Evolutionary conservation across 2,113 vertebrate species (phyloP), one percentile per base, ranked within the genome.

Genomic region (Pongo pygmaeus): DNA sequence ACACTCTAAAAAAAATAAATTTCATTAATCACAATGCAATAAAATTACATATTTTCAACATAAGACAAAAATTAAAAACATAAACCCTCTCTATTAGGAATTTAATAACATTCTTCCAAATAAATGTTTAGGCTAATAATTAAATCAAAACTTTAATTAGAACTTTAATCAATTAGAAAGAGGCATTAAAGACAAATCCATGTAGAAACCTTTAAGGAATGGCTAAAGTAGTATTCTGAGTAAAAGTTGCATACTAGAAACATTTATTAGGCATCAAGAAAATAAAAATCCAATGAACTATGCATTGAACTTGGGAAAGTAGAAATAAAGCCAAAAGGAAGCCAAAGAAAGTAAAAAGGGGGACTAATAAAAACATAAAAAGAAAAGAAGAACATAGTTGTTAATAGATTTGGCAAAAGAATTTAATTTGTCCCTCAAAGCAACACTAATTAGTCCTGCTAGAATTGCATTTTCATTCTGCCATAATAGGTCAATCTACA

Each of bases 401-500:
- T 64, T 50, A 6, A 25, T 2, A 16, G 11, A 43, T 64, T 12
- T 52, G 8, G 25, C 3, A 14, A 43, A 13, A 25, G 43, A 22
- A 43, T 35, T 77, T 32, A 23, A 52, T 77, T 40, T 77, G 2
- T 8, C 8, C 13, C 9, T 4, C 25, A 12, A 32, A 38, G 12
- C 0, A 2, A 12, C 70, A 50, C 7, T 2, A 40, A 77, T 52
- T 64, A 35, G 27, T 0, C 4, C 5, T 35, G 64, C 25, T 35
- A 8, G 48, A 43, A 32, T 17, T 25, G 3, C 40, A 0, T 12
- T 35, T 70, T 3, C 1, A 4, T 30, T 35, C 7, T 70, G 5
- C 6, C 20, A 35, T 14, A 18, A 32, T 18, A 10, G 2, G 3
- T 0, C 5, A 9, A n/a, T 0, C 0, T 1, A 3, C 6, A 0